A percentile compares a stretch with the other conserved stretches of the same genome.
These are phyloP conservation scores for Emydocephalus ijimae DNA, from an alignment of 2,113 vertebrate species.

Conservation along the genomic window DNA sequence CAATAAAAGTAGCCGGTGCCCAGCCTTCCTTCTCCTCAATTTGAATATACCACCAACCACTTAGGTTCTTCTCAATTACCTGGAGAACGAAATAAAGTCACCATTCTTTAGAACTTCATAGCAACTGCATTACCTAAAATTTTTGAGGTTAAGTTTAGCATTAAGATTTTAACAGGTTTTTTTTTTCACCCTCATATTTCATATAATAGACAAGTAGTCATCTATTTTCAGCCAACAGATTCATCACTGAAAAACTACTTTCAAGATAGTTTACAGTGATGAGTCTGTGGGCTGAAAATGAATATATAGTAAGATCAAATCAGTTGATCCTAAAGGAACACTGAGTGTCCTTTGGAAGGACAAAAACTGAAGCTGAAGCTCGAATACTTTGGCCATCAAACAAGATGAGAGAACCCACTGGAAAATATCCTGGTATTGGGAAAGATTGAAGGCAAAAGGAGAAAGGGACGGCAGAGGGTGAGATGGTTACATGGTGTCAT, in stretches of 20 bases:
- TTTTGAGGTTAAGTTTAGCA: no score
- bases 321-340: background rate
- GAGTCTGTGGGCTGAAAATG: background rate
- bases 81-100: slow-evolving; percentile 49
- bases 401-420: background rate
- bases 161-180: background rate
- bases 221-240: background rate
- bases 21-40: slow-evolving; percentile 97
- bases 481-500: background rate
- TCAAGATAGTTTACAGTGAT: background rate
- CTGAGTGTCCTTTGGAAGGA: background rate
- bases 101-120: background rate
- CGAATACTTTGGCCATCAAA: background rate
- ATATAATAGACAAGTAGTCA: background rate
- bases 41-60: slow-evolving; percentile 99
- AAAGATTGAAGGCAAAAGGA: background rate
- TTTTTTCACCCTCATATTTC: background rate
- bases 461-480: background rate
- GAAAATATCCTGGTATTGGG: background rate
- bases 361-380: background rate
- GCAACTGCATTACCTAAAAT: background rate
- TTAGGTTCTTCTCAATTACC: slow-evolving; percentile 96
- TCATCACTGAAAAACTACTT: background rate
- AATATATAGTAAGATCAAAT: background rate
- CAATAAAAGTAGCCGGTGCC: slow-evolving; percentile 94